Conservation (phyloP, 2,888 invertebrate genomes). For the Synergus japonicus region DNA sequence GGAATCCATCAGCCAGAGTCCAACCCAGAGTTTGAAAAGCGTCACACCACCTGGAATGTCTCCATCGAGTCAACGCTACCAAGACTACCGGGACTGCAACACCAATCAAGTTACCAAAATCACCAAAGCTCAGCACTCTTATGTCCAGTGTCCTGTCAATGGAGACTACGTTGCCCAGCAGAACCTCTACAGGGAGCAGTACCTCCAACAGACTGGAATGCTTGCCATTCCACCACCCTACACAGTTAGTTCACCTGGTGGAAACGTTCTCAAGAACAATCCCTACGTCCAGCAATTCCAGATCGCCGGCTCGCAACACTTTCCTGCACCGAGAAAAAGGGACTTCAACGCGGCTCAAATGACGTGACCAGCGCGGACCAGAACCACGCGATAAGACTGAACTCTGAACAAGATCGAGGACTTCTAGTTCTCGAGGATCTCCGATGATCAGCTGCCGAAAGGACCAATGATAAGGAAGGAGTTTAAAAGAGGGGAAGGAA, state of each 20-base stretch:
- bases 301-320: slow-evolving; percentile 66
- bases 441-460: slow-evolving; percentile 30
- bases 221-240: slow-evolving; percentile 59
- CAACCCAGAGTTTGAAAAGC: slow-evolving; percentile 71
- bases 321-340: slow-evolving; percentile 66
- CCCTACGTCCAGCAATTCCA: slow-evolving; percentile 74
- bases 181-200: slow-evolving; percentile 70
- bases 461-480: not conserved
- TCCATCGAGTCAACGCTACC: slow-evolving; percentile 65
- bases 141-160: slow-evolving; percentile 62
- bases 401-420: slow-evolving; percentile 52
- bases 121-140: slow-evolving; percentile 55
- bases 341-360: slow-evolving; percentile 71
- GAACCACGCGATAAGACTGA: slow-evolving; percentile 74
- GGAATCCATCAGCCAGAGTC: slow-evolving; percentile 74
- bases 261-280: slow-evolving; percentile 64
- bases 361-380: slow-evolving; percentile 70
- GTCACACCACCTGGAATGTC: slow-evolving; percentile 65
- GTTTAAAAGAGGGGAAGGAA: not conserved
- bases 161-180: slow-evolving; percentile 69
- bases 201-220: slow-evolving; percentile 70
- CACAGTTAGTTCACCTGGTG: slow-evolving; percentile 61
- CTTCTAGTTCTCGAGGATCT: slow-evolving; percentile 42
- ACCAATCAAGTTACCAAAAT: slow-evolving; percentile 57
- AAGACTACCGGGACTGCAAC: slow-evolving; percentile 64